Evolutionary conservation across 2,888 invertebrate genomes (phyloP), one percentile per base, ranked within the genome.

Genomic region (Agonopterix heracliana): DNA sequence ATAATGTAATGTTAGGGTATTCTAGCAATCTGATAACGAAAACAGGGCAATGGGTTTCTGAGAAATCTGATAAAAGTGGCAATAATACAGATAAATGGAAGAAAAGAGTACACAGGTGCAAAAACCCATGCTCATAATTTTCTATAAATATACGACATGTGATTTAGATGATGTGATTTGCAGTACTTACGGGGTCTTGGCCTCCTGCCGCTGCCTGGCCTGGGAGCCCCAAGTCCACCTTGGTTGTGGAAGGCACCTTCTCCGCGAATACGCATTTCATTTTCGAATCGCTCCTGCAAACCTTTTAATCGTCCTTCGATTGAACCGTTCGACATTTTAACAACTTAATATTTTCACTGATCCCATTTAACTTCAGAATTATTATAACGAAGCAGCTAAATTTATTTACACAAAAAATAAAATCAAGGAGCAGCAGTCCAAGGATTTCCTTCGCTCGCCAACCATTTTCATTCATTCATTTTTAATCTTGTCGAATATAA

Each of bases 301-400:
- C 93, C 93, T 85, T 94, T 92, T 75, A 97, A 91, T 90, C 93
- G 95, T 71, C 93, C 94, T 81, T 93, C 93, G 78, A 93, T 90
- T 72, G 92, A 90, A 79, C 91, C 91, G 89, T 92, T 91, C 83
- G 93, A 93, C 93, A 93, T 93, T 77, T 64, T 85, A 71, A 60
- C 61, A 64, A 74, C 57, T 61, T 68, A 61, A 68, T 62, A 65
- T 66, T 57, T 62, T 53, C 72, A 73, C 71, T 69, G 65, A 70
- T 76, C 78, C 74, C 85, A 83, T 83, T 73, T 76, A 84, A 73
- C 69, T 71, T 73, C 68, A 66, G 72, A 69, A 59, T 66, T 68
- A 56, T 72, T 73, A 61, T 72, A 77, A 60, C 63, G 61, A 66
- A 68, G 76, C 67, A 44, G 35, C 34, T 41, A 46, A 52, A 43